Evolutionary conservation across 2,888 invertebrate genomes (phyloP).

Genomic region (Leucozona laternaria): DNA sequence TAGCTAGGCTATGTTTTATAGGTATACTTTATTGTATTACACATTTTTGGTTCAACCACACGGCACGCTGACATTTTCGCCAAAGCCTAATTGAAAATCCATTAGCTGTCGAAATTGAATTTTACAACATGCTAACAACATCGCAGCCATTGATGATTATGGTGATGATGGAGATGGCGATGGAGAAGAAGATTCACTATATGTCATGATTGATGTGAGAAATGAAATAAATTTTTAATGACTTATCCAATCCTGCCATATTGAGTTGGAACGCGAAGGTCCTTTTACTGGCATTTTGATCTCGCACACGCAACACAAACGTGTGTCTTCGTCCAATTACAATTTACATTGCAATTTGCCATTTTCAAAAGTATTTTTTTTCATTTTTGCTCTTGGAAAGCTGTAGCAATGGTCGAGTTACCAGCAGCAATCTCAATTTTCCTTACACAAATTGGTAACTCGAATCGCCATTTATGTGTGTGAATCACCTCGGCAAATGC

Average conservation of each 20-base stretch:
- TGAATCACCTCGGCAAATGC: slow-evolving; percentile 60
- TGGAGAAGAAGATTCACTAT: slow-evolving; percentile 16
- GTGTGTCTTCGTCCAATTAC: slow-evolving; percentile 57
- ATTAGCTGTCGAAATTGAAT: slow-evolving; percentile 60
- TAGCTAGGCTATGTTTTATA: background rate
- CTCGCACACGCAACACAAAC: slow-evolving; percentile 13
- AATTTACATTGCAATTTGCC: slow-evolving; percentile 58
- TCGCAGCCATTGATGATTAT: slow-evolving; percentile 5
- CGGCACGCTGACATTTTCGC: slow-evolving; percentile 31
- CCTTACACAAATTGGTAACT: slow-evolving; percentile 38
- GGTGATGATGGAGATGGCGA: background rate
- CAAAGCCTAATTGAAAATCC: slow-evolving; percentile 66
- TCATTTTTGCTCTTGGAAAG: slow-evolving; percentile 7
- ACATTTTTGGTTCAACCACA: background rate
- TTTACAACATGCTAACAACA: slow-evolving; percentile 26
- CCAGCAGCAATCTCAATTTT: slow-evolving; percentile 45
- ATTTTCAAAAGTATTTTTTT: slow-evolving; percentile 60
- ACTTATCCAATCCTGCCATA: slow-evolving; percentile 3
- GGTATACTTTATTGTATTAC: background rate
- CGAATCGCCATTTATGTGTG: slow-evolving; percentile 53
- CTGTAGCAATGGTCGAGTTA: slow-evolving; percentile 19
- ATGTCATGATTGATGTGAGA: slow-evolving; percentile 45
- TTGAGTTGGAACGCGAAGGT: background rate
- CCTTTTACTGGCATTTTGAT: slow-evolving; percentile 31
- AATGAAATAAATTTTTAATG: slow-evolving; percentile 48